These are phyloP conservation scores for Pogonocichla stellata DNA, from an alignment of 2,113 vertebrate species.

Conservation along the genomic window DNA sequence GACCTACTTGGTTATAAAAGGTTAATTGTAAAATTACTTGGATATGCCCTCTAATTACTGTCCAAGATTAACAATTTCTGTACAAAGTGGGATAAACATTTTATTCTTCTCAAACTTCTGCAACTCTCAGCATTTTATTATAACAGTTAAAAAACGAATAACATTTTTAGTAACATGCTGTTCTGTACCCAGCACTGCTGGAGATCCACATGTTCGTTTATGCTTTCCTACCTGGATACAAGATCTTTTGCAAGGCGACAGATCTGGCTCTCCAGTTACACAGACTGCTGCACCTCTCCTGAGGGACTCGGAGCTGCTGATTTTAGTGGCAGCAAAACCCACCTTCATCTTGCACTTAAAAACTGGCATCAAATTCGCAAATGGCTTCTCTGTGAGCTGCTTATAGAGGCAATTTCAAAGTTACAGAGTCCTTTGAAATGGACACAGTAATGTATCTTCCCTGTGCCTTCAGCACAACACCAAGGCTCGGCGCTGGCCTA, in stretches of 20 bases:
- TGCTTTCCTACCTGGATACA: not conserved
- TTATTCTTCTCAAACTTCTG: not conserved
- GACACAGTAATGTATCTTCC: not conserved
- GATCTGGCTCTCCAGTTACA: not conserved
- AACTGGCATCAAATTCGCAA: not conserved
- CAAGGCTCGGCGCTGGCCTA: accelerated
- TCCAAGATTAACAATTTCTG: not conserved
- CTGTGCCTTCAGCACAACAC: not conserved
- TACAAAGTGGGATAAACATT: not conserved
- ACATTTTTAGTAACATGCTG: accelerated
- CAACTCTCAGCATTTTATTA: not conserved
- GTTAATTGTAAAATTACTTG: not conserved
- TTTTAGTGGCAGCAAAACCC: not conserved
- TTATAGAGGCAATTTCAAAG: not conserved
- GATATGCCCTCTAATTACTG: not conserved
- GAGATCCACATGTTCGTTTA: not conserved
- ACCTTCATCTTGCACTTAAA: not conserved
- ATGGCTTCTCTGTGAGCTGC: not conserved
- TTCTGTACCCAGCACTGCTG: not conserved
- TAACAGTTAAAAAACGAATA: not conserved
- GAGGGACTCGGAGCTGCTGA: not conserved
- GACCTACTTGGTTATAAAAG: not conserved
- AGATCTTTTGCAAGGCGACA: not conserved
- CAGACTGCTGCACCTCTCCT: not conserved
- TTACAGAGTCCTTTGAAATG: not conserved